Evolutionary conservation across 2,888 invertebrate genomes (phyloP).

Genomic region (Xanthorhoe spadicearia): DNA sequence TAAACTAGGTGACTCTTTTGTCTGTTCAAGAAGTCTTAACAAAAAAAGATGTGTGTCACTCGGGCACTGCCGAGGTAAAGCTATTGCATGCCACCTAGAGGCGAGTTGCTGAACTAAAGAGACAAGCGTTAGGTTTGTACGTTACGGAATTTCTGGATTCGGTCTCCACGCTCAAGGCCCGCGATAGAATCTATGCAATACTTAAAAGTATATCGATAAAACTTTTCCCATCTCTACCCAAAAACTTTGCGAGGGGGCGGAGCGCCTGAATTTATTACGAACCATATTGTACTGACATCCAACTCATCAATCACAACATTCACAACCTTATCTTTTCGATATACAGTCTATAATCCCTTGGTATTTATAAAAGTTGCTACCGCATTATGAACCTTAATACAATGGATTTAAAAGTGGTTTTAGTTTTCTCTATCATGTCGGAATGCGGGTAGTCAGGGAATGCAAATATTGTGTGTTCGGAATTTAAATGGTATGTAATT

Average conservation of each 20-base stretch:
- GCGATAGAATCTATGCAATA: too few species aligned
- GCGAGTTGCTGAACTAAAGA: too few species aligned
- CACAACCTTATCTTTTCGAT: constrained; percentile 36
- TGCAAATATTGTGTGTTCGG: constrained; percentile 32
- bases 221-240: constrained; percentile 48
- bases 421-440: constrained; percentile 7
- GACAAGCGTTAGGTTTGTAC: too few species aligned
- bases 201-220: constrained; percentile 33
- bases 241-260: constrained; percentile 59
- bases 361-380: not conserved
- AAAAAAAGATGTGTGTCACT: too few species aligned
- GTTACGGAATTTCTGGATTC: too few species aligned
- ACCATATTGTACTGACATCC: constrained; percentile 71
- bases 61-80: too few species aligned
- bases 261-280: constrained; percentile 69
- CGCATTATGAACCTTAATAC: not conserved
- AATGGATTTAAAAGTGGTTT: constrained; percentile 12
- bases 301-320: constrained; percentile 37
- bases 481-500: constrained; percentile 26
- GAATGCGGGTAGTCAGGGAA: constrained; percentile 39
- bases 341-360: constrained; percentile 47
- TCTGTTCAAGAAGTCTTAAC: too few species aligned
- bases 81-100: too few species aligned
- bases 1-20: too few species aligned
- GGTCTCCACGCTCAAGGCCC: too few species aligned